phyloP scores from a whole-genome alignment of 2,797 vertebrate genomes.

The Diglossa cyanea region DNA sequence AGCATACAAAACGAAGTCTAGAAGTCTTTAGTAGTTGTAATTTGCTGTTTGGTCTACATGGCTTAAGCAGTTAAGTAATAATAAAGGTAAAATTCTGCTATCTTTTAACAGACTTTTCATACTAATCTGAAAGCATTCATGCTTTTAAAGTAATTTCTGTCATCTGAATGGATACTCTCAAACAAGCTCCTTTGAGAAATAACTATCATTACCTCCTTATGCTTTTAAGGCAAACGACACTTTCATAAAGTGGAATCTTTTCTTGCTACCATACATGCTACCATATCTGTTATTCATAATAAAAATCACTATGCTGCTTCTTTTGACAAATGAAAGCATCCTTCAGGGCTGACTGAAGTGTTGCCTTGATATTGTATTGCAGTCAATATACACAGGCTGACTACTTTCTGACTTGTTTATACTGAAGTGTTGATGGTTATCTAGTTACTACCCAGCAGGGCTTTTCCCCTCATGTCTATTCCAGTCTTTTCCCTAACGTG shows the following conservation, averaged over 20 bases:
- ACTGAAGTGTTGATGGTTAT: not conserved
- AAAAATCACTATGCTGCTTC: not conserved
- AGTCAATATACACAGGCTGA: not conserved
- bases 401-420: not conserved
- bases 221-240: not conserved
- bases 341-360: not conserved
- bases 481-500: accelerated
- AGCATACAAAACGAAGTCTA: not conserved
- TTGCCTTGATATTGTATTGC: not conserved
- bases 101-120: not conserved
- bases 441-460: not conserved
- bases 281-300: not conserved
- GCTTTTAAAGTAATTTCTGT: not conserved
- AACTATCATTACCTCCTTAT: not conserved
- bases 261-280: not conserved
- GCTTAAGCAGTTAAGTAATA: not conserved
- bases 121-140: not conserved
- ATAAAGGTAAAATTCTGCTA: not conserved
- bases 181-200: not conserved
- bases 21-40: not conserved
- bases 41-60: not conserved
- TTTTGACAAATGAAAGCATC: not conserved
- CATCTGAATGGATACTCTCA: not conserved
- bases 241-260: not conserved
- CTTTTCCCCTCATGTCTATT: not conserved